Percentiles rank a stretch among this genome's conserved stretches.
Evolutionary conservation across 2,797 vertebrate species (phyloP).

Genomic region (Erethizon dorsatum): DNA sequence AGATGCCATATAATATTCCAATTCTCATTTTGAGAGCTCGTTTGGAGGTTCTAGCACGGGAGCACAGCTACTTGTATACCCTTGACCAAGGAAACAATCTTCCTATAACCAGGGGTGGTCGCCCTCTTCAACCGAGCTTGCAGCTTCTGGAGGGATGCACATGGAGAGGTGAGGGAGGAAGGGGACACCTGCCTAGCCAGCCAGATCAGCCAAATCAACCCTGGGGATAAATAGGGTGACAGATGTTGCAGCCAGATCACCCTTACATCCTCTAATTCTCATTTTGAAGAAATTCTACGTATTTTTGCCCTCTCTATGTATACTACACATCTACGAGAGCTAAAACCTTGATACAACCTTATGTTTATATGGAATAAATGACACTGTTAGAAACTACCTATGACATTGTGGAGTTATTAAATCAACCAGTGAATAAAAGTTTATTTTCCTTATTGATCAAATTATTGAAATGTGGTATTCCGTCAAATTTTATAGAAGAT

Average conservation of each 20-base stretch:
- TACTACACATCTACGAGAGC: background rate
- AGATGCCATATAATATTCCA: background rate
- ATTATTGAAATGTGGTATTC: background rate
- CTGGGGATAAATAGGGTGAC: too few species aligned
- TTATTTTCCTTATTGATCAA: slow-evolving; percentile 47
- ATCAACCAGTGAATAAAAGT: slow-evolving; percentile 29
- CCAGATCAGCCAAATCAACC: background rate
- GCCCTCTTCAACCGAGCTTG: background rate
- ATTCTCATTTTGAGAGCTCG: background rate
- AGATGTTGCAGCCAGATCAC: background rate
- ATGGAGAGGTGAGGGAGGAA: background rate
- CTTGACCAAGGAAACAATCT: background rate
- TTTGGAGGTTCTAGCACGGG: background rate
- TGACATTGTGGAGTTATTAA: background rate
- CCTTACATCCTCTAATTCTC: background rate
- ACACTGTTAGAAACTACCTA: background rate
- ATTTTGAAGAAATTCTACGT: background rate
- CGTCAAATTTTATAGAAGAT: background rate
- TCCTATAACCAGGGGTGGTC: background rate
- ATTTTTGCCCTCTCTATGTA: background rate
- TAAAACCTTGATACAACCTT: background rate
- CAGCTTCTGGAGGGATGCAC: background rate
- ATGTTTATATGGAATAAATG: background rate
- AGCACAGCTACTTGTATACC: background rate
- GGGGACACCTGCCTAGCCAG: background rate